Conservation (phyloP, 2,797 vertebrate genomes). For the Leucoraja ocellata region DNA sequence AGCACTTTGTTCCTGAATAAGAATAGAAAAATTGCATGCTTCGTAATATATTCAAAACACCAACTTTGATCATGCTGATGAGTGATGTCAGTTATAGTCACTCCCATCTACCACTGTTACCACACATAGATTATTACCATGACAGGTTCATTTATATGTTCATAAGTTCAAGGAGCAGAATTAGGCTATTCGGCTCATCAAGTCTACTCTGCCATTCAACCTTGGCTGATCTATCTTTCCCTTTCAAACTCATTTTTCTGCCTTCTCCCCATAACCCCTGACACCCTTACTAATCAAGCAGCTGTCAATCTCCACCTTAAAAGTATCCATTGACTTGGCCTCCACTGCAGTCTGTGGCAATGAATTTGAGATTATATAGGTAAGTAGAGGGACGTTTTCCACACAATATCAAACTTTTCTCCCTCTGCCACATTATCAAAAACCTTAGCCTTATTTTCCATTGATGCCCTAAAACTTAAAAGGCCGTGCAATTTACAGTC, state of each 20-base stretch:
- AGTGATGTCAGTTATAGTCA: not conserved
- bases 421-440: not conserved
- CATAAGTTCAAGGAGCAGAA: too few species aligned
- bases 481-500: not conserved
- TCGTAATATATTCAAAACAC: not conserved
- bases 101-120: not conserved
- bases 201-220: too few species aligned
- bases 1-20: constrained; percentile 57
- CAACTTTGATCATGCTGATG: not conserved
- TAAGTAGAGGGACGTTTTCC: not conserved
- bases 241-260: too few species aligned
- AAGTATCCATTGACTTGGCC: too few species aligned
- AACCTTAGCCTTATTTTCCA: not conserved
- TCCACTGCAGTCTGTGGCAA: too few species aligned
- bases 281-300: too few species aligned
- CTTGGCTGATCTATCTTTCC: too few species aligned
- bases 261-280: too few species aligned
- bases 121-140: not conserved
- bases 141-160: too few species aligned
- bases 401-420: not conserved
- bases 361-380: not conserved
- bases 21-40: constrained; percentile 39
- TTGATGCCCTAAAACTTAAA: not conserved
- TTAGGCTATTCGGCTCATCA: too few species aligned
- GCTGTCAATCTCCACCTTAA: too few species aligned